A percentile compares a stretch with the other conserved stretches of the same genome.
These are phyloP conservation scores for Chloropsis cyanopogon DNA, from an alignment of 2,113 vertebrate genomes.

Conservation along the genomic window DNA sequence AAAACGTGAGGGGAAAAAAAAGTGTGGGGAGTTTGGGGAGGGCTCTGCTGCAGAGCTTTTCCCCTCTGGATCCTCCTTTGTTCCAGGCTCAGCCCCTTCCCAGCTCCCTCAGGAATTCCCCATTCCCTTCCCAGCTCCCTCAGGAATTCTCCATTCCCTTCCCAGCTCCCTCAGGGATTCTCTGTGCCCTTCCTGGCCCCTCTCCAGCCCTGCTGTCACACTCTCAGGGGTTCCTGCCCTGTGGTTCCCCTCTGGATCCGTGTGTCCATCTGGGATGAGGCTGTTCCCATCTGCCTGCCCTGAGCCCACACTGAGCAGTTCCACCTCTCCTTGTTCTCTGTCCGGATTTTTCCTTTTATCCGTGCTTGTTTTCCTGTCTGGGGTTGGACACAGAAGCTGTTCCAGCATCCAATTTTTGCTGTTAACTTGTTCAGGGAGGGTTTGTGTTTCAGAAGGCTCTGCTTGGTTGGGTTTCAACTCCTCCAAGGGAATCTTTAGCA, in stretches of 20 bases:
- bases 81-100: not conserved
- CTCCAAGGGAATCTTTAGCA: not conserved
- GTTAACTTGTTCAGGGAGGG: not conserved
- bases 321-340: not conserved
- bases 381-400: not conserved
- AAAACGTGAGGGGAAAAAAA: no score
- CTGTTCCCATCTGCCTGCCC: not conserved
- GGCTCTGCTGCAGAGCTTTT: no score
- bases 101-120: not conserved
- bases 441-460: not conserved
- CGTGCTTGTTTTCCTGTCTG: not conserved
- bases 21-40: no score
- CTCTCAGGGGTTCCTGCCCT: accelerated
- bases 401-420: not conserved
- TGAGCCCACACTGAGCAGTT: accelerated
- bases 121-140: not conserved
- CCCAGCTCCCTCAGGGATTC: not conserved
- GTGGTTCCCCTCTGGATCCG: accelerated
- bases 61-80: no score
- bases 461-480: not conserved
- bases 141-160: not conserved
- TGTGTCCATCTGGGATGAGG: not conserved
- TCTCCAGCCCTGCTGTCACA: not conserved
- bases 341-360: not conserved
- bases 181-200: not conserved